These are phyloP conservation scores for Stegophylla sp. DNA, from an alignment of 2,888 invertebrate genomes.

Conservation along the genomic window DNA sequence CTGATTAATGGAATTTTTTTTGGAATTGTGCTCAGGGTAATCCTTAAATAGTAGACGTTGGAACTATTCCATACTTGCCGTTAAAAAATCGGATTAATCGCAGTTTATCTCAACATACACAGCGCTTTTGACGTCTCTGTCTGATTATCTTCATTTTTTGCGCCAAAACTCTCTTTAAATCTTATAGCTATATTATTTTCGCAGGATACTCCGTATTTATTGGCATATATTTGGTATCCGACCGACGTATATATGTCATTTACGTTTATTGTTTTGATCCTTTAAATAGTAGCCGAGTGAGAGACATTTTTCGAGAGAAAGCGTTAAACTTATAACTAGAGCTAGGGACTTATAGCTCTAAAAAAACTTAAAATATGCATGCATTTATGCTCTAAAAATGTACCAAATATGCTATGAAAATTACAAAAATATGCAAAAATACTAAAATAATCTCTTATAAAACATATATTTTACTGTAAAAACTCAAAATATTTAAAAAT, in stretches of 20 bases:
- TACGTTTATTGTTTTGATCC: background rate
- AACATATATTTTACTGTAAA: too few relatives aligned
- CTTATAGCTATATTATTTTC: background rate
- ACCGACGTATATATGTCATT: background rate
- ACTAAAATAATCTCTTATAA: too few relatives aligned
- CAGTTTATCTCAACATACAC: constrained; percentile 8
- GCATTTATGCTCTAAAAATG: too few relatives aligned
- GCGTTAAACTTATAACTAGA: background rate
- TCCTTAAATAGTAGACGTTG: background rate
- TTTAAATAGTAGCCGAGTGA: background rate
- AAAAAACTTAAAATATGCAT: too few relatives aligned
- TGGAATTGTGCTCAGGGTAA: background rate
- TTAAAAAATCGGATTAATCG: constrained; percentile 2
- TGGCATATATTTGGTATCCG: too few relatives aligned
- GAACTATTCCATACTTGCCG: constrained; percentile 12
- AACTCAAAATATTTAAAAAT: too few relatives aligned
- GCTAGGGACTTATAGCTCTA: too few relatives aligned
- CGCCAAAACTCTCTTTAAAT: background rate
- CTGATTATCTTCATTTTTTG: too few relatives aligned
- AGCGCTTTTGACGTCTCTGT: background rate
- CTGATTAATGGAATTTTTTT: constrained; percentile 28
- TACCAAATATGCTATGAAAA: too few relatives aligned
- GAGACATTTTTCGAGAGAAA: constrained; percentile 23
- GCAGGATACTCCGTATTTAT: too few relatives aligned
- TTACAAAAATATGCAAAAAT: too few relatives aligned